phyloP scores from a whole-genome alignment of 2,113 vertebrate species.

The human (Homo sapiens) region DNA sequence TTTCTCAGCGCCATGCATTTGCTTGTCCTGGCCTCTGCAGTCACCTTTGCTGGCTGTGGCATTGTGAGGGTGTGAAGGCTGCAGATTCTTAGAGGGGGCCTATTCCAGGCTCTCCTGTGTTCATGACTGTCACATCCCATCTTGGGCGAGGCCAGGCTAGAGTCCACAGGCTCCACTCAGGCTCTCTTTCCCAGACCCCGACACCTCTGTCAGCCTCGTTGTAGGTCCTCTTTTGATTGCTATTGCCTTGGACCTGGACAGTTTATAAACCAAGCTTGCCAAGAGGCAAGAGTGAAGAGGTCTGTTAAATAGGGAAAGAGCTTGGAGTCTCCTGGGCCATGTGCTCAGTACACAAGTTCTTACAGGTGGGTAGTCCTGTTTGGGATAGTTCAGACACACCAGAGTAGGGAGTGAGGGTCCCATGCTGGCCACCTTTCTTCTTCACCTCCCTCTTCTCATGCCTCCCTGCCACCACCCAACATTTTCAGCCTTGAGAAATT shows the following conservation, averaged over 20 bases:
- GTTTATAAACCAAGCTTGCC: background rate
- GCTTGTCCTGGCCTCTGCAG: background rate
- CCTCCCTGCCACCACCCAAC: background rate
- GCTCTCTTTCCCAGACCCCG: background rate
- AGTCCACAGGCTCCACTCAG: rapidly evolving
- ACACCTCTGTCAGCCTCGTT: background rate
- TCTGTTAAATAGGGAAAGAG: rapidly evolving
- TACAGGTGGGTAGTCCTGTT: background rate
- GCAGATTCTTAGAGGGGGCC: background rate
- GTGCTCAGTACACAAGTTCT: background rate
- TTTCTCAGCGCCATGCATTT: background rate
- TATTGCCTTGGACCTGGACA: background rate
- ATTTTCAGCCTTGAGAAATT: background rate
- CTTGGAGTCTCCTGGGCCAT: background rate
- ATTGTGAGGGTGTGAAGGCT: background rate
- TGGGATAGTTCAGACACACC: background rate
- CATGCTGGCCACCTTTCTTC: background rate
- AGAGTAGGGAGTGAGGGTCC: background rate
- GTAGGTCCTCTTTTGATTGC: background rate
- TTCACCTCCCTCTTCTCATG: background rate
- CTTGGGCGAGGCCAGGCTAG: too few relatives aligned
- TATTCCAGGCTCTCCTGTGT: background rate
- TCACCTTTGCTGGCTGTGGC: background rate
- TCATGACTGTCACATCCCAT: background rate
- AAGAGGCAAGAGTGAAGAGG: background rate